A percentile compares a stretch with the other conserved stretches of the same genome.
Conservation (phyloP, 2,113 vertebrate genomes). For the Alligator mississippiensis region DNA sequence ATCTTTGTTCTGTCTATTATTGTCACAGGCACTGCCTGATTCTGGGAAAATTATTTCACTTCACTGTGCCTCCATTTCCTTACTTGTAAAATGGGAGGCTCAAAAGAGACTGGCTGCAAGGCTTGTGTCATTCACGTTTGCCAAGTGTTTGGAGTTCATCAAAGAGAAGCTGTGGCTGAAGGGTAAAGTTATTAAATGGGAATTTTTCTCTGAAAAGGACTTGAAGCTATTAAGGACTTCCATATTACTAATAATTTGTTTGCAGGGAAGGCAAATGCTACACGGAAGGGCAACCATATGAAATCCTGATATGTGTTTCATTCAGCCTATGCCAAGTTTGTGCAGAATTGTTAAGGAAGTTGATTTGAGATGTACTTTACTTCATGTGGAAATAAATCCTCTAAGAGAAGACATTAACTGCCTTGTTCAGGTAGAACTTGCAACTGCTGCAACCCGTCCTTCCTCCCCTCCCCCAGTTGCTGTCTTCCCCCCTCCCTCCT, state of each 20-base stretch:
- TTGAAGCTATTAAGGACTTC: not conserved
- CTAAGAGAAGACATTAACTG: not conserved
- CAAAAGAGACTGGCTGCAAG: not conserved
- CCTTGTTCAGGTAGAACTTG: not conserved
- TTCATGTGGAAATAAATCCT: accelerated
- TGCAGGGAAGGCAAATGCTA: not conserved
- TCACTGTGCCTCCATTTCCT: not conserved
- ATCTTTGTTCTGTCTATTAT: not conserved
- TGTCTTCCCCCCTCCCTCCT: not conserved
- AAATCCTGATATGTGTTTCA: not conserved
- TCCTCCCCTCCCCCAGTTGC: not conserved
- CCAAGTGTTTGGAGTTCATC: not conserved
- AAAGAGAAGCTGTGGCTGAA: not conserved
- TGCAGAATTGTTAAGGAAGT: not conserved
- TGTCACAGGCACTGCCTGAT: not conserved
- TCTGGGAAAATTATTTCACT: not conserved
- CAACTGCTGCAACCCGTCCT: not conserved
- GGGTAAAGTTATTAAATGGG: not conserved
- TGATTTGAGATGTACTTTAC: accelerated
- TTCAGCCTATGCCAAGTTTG: not conserved
- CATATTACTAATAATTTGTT: not conserved
- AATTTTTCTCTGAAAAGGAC: not conserved
- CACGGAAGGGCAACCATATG: not conserved
- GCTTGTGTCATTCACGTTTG: not conserved
- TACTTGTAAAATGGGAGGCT: not conserved